Evolutionary conservation across 2,888 invertebrate species (phyloP).

Genomic region (Chydorus sphaericus): DNA sequence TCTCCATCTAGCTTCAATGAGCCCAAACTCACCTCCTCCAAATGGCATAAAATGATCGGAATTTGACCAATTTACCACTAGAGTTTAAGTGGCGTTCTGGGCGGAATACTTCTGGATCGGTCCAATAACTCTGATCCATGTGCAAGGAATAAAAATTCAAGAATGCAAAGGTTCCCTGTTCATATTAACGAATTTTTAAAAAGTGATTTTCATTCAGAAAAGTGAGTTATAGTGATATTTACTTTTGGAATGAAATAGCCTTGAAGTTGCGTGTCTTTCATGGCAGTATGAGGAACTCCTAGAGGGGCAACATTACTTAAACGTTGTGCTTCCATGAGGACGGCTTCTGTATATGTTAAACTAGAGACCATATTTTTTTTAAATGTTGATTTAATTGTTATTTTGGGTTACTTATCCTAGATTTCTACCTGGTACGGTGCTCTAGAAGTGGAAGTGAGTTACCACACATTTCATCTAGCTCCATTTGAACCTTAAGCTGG

Average conservation of each 20-base stretch:
- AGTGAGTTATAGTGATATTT: not conserved
- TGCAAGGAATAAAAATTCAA: slow-evolving; percentile 20
- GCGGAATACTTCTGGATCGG: slow-evolving; percentile 21
- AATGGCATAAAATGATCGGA: slow-evolving; percentile 21
- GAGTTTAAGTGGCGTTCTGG: slow-evolving; percentile 22
- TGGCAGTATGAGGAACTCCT: not conserved
- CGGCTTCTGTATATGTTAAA: slow-evolving; percentile 22
- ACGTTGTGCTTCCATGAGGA: slow-evolving; percentile 23
- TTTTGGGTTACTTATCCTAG: too few relatives aligned
- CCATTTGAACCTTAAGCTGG: slow-evolving; percentile 19
- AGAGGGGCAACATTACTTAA: slow-evolving; percentile 20
- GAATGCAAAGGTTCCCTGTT: slow-evolving; percentile 34
- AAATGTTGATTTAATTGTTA: too few relatives aligned
- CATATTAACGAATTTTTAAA: slow-evolving; percentile 9
- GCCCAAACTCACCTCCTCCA: slow-evolving; percentile 21
- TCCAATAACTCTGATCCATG: slow-evolving; percentile 21
- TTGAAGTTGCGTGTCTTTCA: not conserved
- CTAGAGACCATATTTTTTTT: too few relatives aligned
- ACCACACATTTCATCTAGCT: slow-evolving; percentile 20
- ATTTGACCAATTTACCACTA: slow-evolving; percentile 19
- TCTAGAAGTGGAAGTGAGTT: slow-evolving; percentile 13
- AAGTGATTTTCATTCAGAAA: too few relatives aligned
- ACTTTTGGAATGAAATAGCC: not conserved
- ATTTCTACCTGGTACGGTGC: slow-evolving; percentile 17
- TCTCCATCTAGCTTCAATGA: too few relatives aligned